Evolutionary conservation across 2,888 invertebrate genomes (phyloP).

Genomic region (Acronicta psi): DNA sequence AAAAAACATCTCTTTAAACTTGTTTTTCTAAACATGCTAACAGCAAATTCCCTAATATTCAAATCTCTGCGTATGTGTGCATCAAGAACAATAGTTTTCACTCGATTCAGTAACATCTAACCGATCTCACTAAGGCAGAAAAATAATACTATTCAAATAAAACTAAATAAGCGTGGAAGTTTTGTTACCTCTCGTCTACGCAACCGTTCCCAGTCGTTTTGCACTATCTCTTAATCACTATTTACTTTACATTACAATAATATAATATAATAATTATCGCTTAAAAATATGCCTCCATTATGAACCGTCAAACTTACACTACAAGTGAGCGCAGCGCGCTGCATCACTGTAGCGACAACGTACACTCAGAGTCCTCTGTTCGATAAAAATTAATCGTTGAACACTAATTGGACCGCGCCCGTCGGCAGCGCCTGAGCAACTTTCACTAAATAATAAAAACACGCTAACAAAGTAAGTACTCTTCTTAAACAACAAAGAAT

Average conservation of each 20-base stretch:
- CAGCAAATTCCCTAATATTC: conserved; percentile 34
- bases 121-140: conserved; percentile 64
- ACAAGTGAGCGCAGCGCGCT: conserved; percentile 64
- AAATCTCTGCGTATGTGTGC: conserved; percentile 39
- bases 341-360: conserved; percentile 67
- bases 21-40: conserved; percentile 35
- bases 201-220: conserved; percentile 88
- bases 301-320: conserved; percentile 75
- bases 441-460: conserved; percentile 87
- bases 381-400: conserved; percentile 82
- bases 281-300: conserved; percentile 81
- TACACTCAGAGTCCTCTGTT: conserved; percentile 76
- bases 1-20: conserved; percentile 29
- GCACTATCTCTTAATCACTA: conserved; percentile 86
- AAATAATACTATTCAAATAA: conserved; percentile 61
- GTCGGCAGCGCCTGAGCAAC: conserved; percentile 87
- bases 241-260: conserved; percentile 83
- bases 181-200: conserved; percentile 64
- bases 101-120: conserved; percentile 52
- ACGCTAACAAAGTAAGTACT: conserved; percentile 86
- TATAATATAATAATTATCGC: conserved; percentile 83
- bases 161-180: conserved; percentile 64
- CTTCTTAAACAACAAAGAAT: conserved; percentile 83
- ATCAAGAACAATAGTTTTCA: conserved; percentile 44
- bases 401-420: conserved; percentile 86